Base-by-base conservation (phyloP, 2,888 invertebrate species). In the Eurytoma californica region DNA sequence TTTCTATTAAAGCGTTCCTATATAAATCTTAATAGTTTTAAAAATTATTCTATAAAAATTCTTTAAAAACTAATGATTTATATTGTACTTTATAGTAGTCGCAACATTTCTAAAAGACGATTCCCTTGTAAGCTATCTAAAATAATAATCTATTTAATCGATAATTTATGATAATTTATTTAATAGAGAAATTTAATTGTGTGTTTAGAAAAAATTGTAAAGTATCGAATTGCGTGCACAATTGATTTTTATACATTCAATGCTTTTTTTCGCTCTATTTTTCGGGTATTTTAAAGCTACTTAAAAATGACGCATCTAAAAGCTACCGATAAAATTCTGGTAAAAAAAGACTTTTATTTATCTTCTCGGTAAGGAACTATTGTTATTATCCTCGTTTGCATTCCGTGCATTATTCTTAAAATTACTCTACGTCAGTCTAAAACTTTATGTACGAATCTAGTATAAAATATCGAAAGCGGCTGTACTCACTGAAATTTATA, bases 1-100 rank as follows among this genome's bases (percentile, higher is more conserved):
- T 79, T 79, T 79, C 77, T 69, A 79, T 74, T 74, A 58, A 79
- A 79, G 77, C 65, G 28, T 30, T 73, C 55, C 16, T 73, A 61
- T 68, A 51, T 5, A 18, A 60, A 72, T 72, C 12, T 16, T n/a
- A n/a, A 47, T 63, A 39, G 30, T 72, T 67, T 49, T 18, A 53
- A 55, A 57, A 63, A 28, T n/a, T 61, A 39, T 69, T 57, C 70
- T 72, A 77, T 66, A 66, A 51, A 65, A 75, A 53, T 53, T 57
- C 3, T 72, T 57, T 58, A 66, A 72, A 77, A 77, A 77, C 58
- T 66, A 70, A 72, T 60, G n/a, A 57, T 16, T 74, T 58, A 3
- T 39, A 39, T 39, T 39, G 39, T 39, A 39, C 39, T 70, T 39
- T 5, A 58, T 60, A 60, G 14, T 28, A 60, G 53, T 61, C 28